Evolutionary conservation across 2,888 invertebrate species (phyloP).

Genomic region (Anagyrus pseudococci): DNA sequence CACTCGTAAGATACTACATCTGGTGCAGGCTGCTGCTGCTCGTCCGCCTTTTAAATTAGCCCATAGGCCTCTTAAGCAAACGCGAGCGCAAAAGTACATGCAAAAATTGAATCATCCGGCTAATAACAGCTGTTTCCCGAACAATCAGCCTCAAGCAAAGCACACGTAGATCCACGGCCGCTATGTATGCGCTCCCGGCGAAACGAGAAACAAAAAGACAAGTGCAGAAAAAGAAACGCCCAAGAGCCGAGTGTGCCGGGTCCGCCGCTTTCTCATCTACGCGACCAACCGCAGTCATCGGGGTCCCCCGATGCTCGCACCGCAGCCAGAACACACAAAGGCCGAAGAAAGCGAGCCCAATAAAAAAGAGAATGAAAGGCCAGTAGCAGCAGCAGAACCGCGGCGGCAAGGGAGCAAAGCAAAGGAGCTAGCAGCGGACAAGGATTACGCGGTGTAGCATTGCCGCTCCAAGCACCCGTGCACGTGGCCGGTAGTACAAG

Average conservation of each 20-base stretch:
- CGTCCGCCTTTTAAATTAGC: constrained; percentile 15
- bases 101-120: constrained; percentile 30
- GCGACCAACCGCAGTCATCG: too few relatives aligned
- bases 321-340: background rate
- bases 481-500: background rate
- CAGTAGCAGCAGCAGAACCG: too few relatives aligned
- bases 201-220: too few relatives aligned
- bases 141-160: background rate
- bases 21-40: too few relatives aligned
- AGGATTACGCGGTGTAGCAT: constrained; percentile 16
- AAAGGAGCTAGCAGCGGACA: constrained; percentile 8
- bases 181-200: background rate
- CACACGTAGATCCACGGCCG: too few relatives aligned
- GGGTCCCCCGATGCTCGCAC: background rate
- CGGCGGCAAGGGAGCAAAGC: constrained; percentile 1
- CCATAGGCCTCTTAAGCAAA: constrained; percentile 6
- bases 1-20: too few relatives aligned
- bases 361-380: constrained; percentile 2
- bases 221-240: too few relatives aligned
- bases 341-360: background rate
- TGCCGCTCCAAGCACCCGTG: constrained; percentile 9
- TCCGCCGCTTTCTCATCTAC: too few relatives aligned
- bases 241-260: too few relatives aligned
- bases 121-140: constrained; percentile 29
- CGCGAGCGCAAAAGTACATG: background rate